Evolutionary conservation across 2,797 vertebrate species (phyloP).

Genomic region (Sarcoramphus papa): DNA sequence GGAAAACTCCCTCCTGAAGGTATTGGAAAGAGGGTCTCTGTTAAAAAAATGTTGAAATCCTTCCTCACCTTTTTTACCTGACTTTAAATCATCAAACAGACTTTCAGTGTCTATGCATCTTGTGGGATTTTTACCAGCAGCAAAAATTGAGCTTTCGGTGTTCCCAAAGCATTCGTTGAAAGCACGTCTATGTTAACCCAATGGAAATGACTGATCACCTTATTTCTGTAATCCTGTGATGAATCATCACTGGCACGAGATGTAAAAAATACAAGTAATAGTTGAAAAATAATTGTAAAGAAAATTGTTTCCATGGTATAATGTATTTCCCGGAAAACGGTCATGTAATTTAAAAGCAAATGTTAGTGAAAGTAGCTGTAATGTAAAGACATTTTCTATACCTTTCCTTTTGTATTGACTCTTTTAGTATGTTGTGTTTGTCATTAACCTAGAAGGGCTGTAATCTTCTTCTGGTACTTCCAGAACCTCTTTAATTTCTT

Average conservation of each 20-base stretch:
- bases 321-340: background rate
- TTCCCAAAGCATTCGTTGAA: slow-evolving; percentile 17
- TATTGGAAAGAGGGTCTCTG: slow-evolving; percentile 52
- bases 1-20: slow-evolving; percentile 47
- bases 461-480: background rate
- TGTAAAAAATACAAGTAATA: background rate
- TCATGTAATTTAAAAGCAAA: background rate
- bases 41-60: slow-evolving; percentile 47
- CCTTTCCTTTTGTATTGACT: background rate
- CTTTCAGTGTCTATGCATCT: slow-evolving; percentile 47
- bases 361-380: background rate
- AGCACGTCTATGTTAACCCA: background rate
- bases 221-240: background rate
- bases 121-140: slow-evolving; percentile 24
- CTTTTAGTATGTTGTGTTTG: background rate
- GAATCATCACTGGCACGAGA: background rate
- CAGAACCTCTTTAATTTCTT: background rate
- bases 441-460: background rate
- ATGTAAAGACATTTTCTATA: background rate
- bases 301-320: background rate
- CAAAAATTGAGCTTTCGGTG: background rate
- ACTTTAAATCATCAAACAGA: slow-evolving; percentile 55
- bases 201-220: slow-evolving; percentile 1
- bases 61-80: slow-evolving; percentile 55
- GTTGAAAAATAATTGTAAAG: background rate